Evolutionary conservation across 1,140 invertebrate genomes (phyloP).

Genomic region (Aphelenchoides fujianensis): DNA sequence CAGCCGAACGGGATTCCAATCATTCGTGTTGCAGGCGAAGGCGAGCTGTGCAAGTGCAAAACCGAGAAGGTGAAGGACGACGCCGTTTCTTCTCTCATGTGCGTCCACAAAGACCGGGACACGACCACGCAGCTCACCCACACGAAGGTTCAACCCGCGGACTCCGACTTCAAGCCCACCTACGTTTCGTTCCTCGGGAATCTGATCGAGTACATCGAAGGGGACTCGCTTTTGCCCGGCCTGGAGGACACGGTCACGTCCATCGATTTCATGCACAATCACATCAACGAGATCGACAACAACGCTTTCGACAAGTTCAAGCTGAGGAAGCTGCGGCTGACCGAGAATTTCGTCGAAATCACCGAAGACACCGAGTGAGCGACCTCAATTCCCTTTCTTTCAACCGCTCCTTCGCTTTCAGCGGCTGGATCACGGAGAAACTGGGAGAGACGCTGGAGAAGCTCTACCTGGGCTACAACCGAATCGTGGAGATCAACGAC

Average conservation of each 20-base stretch:
- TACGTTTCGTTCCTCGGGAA: constrained; percentile 2
- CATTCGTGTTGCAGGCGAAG: too few species aligned
- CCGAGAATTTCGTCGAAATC: neutral
- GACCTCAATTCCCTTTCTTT: neutral
- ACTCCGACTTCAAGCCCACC: constrained; percentile 1
- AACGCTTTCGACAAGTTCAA: constrained; percentile 15
- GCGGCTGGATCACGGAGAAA: constrained; percentile 14
- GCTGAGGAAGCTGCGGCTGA: constrained; percentile 6
- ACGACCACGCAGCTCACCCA: too few species aligned
- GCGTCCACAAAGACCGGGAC: too few species aligned
- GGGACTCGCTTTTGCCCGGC: neutral
- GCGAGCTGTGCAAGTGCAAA: too few species aligned
- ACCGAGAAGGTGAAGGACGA: too few species aligned
- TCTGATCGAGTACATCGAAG: neutral
- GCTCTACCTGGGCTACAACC: constrained; percentile 18
- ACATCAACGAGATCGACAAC: neutral
- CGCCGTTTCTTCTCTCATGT: too few species aligned
- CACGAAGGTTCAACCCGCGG: neutral
- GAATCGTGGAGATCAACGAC: constrained; percentile 11
- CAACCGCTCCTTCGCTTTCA: neutral
- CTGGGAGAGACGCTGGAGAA: constrained; percentile 14
- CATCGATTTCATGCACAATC: constrained; percentile 11
- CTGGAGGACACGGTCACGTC: neutral
- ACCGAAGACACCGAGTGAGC: neutral
- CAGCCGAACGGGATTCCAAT: too few species aligned